These are phyloP conservation scores for Pungitius pungitius DNA, from an alignment of 2,113 vertebrate genomes.

Conservation along the genomic window DNA sequence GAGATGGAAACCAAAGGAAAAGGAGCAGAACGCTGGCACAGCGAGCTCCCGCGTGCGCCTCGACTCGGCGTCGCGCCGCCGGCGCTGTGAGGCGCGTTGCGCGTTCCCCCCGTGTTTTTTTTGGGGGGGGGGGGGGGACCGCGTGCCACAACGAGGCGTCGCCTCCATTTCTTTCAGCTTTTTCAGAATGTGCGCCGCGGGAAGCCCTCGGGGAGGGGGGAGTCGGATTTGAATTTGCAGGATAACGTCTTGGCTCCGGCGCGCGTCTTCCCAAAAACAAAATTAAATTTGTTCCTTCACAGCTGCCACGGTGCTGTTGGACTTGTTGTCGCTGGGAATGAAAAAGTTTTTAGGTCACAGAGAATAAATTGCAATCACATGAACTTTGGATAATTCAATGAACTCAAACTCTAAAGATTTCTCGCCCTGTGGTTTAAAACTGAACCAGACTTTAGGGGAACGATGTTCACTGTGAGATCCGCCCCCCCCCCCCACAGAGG, in stretches of 20 bases:
- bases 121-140: no score
- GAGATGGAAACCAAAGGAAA: background rate
- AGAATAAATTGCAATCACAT: no score
- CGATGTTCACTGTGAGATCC: no score
- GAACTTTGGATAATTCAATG: no score
- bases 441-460: no score
- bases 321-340: background rate
- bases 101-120: background rate
- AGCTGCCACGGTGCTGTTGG: background rate
- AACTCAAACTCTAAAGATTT: no score
- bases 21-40: background rate
- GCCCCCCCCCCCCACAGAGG: no score
- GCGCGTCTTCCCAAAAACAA: background rate
- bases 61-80: background rate
- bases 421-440: no score
- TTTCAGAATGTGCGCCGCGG: background rate
- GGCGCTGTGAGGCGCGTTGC: background rate
- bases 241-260: background rate
- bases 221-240: slow-evolving; percentile 7
- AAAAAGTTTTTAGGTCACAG: background rate
- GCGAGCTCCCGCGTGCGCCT: background rate
- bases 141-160: no score
- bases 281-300: background rate
- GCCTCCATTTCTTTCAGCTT: background rate
- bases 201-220: background rate